These are phyloP conservation scores for Eriocheir sinensis DNA, from an alignment of 1,140 invertebrate species.

Conservation along the genomic window DNA sequence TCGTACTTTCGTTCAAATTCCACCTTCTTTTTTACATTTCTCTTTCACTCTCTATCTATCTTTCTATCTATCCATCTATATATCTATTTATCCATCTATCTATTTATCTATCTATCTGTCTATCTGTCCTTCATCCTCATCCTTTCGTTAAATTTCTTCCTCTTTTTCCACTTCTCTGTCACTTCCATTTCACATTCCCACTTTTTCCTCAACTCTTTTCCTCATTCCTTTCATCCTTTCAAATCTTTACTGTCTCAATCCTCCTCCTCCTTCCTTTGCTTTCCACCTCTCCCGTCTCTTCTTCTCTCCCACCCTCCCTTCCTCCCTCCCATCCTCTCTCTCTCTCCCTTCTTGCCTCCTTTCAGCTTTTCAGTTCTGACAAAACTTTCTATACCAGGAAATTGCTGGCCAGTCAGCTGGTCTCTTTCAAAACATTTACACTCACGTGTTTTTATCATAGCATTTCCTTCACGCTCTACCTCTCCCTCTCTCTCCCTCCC, in stretches of 20 bases:
- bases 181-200: slow-evolving; percentile 14
- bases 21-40: neutral
- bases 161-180: neutral
- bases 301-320: neutral
- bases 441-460: neutral
- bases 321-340: neutral
- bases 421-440: slow-evolving; percentile 16
- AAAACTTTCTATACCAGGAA: neutral
- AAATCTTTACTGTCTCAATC: neutral
- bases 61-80: too few species aligned
- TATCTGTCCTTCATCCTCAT: neutral
- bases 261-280: neutral
- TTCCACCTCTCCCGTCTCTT: neutral
- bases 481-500: neutral
- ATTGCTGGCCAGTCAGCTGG: neutral
- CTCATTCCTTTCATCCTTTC: neutral
- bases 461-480: neutral
- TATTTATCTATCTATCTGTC: too few species aligned
- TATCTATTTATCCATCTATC: too few species aligned
- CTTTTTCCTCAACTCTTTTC: too few species aligned
- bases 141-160: neutral
- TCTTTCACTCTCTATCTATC: neutral
- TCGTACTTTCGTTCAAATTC: neutral
- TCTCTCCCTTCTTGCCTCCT: neutral
- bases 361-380: neutral